These are phyloP conservation scores for Pheosia gnoma DNA, from an alignment of 2,888 invertebrate species.

Conservation along the genomic window DNA sequence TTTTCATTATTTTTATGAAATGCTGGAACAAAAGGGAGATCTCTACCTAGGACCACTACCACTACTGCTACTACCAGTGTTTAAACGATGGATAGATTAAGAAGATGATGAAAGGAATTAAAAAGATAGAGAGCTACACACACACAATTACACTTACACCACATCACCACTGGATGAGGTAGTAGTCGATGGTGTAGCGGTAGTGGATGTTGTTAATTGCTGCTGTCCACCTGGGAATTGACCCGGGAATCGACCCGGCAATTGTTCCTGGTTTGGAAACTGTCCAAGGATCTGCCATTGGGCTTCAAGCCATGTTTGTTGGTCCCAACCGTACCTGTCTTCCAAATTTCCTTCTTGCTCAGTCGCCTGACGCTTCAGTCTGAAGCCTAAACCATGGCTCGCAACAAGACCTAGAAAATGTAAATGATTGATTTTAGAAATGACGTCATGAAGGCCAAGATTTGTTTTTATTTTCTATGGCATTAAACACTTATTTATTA, in stretches of 20 bases:
- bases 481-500: no score
- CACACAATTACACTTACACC: not conserved
- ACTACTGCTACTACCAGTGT: no score
- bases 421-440: not conserved
- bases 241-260: conserved; percentile 20
- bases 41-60: no score
- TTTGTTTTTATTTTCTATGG: no score
- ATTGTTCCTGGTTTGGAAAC: conserved; percentile 18
- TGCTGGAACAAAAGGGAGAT: no score
- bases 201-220: conserved; percentile 10
- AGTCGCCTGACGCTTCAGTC: conserved; percentile 49
- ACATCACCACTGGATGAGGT: not conserved
- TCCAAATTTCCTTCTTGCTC: conserved; percentile 49
- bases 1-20: no score
- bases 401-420: conserved; percentile 51
- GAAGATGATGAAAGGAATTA: no score
- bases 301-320: conserved; percentile 11
- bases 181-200: conserved; percentile 4
- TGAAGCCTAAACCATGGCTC: conserved; percentile 44
- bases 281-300: conserved; percentile 22
- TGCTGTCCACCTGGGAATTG: conserved; percentile 10
- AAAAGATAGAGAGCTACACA: not conserved
- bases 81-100: no score
- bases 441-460: no score
- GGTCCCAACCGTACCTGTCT: conserved; percentile 59